Conservation (phyloP, 2,113 vertebrate genomes). For the Oreochromis niloticus region DNA sequence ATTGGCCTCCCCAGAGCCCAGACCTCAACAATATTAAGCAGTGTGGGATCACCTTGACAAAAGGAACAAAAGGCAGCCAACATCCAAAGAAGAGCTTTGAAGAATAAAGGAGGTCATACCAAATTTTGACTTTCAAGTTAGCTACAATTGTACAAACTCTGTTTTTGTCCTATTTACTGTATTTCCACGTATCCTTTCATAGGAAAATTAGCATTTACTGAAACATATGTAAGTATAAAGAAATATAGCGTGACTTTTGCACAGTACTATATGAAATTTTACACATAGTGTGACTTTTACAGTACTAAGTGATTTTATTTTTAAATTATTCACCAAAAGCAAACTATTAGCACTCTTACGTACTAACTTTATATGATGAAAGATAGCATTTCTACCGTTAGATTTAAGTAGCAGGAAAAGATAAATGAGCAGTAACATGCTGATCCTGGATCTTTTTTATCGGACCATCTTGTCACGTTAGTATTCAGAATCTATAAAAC, state of each 20-base stretch:
- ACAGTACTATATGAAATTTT: neutral
- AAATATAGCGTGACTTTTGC: neutral
- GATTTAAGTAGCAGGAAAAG: neutral
- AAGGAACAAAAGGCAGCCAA: neutral
- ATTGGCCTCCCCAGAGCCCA: neutral
- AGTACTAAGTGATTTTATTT: neutral
- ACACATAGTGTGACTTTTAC: neutral
- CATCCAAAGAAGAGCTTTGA: neutral
- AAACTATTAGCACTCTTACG: neutral
- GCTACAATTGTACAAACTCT: neutral
- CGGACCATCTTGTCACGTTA: neutral
- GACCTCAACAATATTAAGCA: neutral
- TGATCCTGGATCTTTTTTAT: neutral
- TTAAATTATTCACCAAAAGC: neutral
- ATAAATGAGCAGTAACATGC: neutral
- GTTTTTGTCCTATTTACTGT: neutral
- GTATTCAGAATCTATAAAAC: slow-evolving; percentile 3
- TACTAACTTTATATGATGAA: neutral
- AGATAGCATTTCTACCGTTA: neutral
- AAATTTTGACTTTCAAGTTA: neutral
- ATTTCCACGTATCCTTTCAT: neutral
- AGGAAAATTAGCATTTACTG: neutral
- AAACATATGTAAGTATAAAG: neutral
- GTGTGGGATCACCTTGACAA: neutral
- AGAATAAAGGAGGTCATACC: neutral